Conservation (phyloP, 2,888 invertebrate species). For the Penaeus monodon region DNA sequence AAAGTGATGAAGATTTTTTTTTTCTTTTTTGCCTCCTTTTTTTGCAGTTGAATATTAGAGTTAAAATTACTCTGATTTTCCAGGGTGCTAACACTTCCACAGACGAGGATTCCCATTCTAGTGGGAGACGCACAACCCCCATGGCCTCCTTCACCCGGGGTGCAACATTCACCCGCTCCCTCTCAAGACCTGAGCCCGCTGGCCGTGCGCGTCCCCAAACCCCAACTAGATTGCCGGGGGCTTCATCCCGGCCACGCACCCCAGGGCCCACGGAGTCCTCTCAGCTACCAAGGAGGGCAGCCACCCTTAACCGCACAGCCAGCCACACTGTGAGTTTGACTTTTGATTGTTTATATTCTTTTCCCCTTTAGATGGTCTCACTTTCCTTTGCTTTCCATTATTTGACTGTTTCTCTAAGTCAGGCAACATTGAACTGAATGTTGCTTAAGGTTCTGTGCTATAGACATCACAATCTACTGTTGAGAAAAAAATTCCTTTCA, state of each 20-base stretch:
- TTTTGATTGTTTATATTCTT: not conserved
- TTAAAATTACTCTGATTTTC: conserved; percentile 10
- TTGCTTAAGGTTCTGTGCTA: no score
- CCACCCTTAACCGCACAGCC: conserved; percentile 39
- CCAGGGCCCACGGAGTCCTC: conserved; percentile 36
- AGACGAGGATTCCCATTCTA: conserved; percentile 49
- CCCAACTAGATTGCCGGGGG: conserved; percentile 24
- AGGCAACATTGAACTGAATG: no score
- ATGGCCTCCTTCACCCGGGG: conserved; percentile 45
- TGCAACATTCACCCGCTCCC: conserved; percentile 54
- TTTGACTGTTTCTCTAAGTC: no score
- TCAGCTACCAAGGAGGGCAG: conserved; percentile 39
- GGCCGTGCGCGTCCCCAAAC: conserved; percentile 48
- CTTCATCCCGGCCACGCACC: conserved; percentile 44
- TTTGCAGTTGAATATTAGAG: not conserved
- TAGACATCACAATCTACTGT: no score
- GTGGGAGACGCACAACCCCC: conserved; percentile 41
- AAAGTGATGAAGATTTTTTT: not conserved
- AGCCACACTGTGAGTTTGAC: conserved; percentile 43
- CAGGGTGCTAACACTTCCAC: conserved; percentile 56
- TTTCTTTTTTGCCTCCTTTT: not conserved
- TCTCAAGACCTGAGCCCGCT: conserved; percentile 36
- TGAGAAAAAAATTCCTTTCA: no score
- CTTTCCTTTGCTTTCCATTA: not conserved
- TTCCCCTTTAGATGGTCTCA: not conserved